A percentile compares a stretch with the other conserved stretches of the same genome.
These are phyloP conservation scores for Sigmodon hispidus DNA, from an alignment of 2,113 vertebrate genomes.

Conservation along the genomic window DNA sequence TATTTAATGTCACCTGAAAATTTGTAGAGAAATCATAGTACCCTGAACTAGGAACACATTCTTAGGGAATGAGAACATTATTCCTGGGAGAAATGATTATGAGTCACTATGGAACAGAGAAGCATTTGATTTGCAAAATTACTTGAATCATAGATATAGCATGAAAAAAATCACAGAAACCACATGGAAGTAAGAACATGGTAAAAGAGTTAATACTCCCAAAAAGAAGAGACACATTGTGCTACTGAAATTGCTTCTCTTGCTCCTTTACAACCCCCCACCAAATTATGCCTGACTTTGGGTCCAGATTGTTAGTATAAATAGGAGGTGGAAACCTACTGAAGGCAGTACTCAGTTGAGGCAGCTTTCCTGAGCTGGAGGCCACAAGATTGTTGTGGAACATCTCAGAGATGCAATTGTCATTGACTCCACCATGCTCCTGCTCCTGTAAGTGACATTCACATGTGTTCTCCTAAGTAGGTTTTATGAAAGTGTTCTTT, in stretches of 20 bases:
- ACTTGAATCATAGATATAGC: background rate
- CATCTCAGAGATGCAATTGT: background rate
- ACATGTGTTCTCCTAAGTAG: background rate
- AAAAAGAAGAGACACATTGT: background rate
- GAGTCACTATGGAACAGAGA: background rate
- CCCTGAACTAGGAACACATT: too few species aligned
- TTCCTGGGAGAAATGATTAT: background rate
- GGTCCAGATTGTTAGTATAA: background rate
- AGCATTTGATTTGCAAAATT: background rate
- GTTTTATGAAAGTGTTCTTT: background rate
- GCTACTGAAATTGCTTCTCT: background rate
- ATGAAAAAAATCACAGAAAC: background rate
- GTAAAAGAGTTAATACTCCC: background rate
- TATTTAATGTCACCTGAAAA: background rate
- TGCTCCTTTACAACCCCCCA: background rate
- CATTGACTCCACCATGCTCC: too few species aligned
- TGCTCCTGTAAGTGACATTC: background rate
- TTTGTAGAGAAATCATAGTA: background rate
- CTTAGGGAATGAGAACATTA: background rate
- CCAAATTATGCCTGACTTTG: background rate
- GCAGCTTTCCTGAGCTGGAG: background rate
- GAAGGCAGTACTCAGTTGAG: background rate
- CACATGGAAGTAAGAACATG: background rate
- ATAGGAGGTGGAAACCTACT: background rate
- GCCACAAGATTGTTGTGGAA: background rate